Evolutionary conservation across 1,140 invertebrate genomes (phyloP), one percentile per base, ranked within the genome.

Genomic region (Zaprionus ornatus): DNA sequence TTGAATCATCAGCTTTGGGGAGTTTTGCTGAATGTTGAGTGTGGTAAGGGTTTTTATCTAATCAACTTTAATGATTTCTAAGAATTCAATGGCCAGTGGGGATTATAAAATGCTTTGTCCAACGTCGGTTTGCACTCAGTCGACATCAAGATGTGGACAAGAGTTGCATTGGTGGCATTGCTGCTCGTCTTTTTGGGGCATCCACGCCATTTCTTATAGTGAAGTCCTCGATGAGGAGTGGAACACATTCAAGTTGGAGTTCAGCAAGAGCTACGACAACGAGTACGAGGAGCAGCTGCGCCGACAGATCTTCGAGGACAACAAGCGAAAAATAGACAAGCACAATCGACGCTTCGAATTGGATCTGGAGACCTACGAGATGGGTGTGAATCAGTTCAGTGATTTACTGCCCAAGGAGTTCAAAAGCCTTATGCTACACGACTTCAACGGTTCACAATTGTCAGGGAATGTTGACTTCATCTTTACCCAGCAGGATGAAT

Each of bases 281-380:
- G 17, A 48, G 0, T 21, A 45, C 0, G 69, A 77, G 19, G 63
- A 73, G 17, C 21, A 27, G 27, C 32, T 96, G 84, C 94, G 97
- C 19, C 94, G 96, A 97, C 25, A 97, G 92, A 96, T 98, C 64
- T 98, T 95, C 82, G 94, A 97, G 91, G 96, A 98, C 79, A 97
- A 98, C 91, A 95, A 95, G 74, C 94, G 95, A 75, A 95, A 95
- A 90, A 96, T 98, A 90, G 96, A 95, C 7, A 94, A 95, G 78
- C 97, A 98, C 87, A 99, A 99, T 93, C 92, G 94, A 77, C 91
- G 93, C 32, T 97, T 93, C 85, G 94, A 95, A 75, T 82, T 93
- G 45, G 96, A 96, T 0, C 67, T 94, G 59, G 94, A 95, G 48
- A 80, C 93, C 1, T 97, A 94, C 91, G 94, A 94, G 77, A 85